Evolutionary conservation across 2,888 invertebrate genomes (phyloP).

Genomic region (Morpho deidamia): DNA sequence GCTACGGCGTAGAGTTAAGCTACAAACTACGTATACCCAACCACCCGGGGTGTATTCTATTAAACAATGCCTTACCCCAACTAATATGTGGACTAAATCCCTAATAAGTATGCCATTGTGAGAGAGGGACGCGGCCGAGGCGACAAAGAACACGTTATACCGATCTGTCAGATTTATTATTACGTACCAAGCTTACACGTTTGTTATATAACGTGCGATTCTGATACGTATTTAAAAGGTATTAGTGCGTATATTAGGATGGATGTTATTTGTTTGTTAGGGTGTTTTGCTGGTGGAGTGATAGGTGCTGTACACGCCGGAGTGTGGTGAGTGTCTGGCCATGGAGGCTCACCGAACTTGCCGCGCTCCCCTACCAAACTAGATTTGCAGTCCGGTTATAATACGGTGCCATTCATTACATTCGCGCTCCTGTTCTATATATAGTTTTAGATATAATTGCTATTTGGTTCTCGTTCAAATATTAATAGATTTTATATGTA

Average conservation of each 20-base stretch:
- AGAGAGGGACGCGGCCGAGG: constrained; percentile 73
- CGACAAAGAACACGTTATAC: constrained; percentile 77
- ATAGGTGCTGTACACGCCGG: constrained; percentile 59
- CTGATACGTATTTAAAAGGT: constrained; percentile 10
- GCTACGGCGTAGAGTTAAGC: constrained; percentile 35
- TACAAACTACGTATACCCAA: constrained; percentile 48
- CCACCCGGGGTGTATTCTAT: constrained; percentile 74
- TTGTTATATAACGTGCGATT: constrained; percentile 21
- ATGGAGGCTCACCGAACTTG: constrained; percentile 76
- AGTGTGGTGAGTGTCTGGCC: constrained; percentile 77
- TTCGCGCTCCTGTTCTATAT: constrained; percentile 60
- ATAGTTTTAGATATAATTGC: constrained; percentile 50
- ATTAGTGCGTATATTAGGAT: constrained; percentile 30
- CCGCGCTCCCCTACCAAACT: constrained; percentile 75
- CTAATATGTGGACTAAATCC: constrained; percentile 79
- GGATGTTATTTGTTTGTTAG: constrained; percentile 28
- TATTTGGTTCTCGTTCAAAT: constrained; percentile 13
- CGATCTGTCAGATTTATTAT: constrained; percentile 54
- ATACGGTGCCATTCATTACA: constrained; percentile 70
- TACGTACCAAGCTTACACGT: constrained; percentile 22
- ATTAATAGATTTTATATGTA: constrained; percentile 6
- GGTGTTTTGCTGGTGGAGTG: constrained; percentile 31
- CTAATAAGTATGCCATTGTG: constrained; percentile 79
- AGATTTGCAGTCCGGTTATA: constrained; percentile 75
- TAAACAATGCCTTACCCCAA: constrained; percentile 77